phyloP scores from a whole-genome alignment of 1,140 invertebrate genomes.

The Dendrolimus kikuchii region DNA sequence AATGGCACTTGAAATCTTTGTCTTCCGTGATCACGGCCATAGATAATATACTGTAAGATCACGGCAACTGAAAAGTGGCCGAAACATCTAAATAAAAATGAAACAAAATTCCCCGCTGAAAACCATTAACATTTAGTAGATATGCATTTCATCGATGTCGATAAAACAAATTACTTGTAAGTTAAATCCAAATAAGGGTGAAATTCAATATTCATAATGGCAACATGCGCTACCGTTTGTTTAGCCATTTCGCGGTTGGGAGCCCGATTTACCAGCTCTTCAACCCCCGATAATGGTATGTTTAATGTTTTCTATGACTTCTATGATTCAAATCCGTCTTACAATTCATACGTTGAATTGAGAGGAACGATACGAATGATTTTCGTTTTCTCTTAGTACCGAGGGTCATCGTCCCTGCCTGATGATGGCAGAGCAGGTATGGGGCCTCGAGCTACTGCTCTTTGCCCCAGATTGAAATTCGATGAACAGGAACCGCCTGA shows the following conservation, averaged over 20 bases:
- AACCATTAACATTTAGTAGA: background rate
- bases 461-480: no score
- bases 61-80: background rate
- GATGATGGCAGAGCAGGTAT: no score
- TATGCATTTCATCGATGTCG: constrained; percentile 14
- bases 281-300: background rate
- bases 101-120: background rate
- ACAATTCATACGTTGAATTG: background rate
- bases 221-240: constrained; percentile 17
- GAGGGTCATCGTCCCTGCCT: no score
- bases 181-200: constrained; percentile 19
- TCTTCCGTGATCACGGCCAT: no score
- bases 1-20: no score
- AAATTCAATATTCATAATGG: constrained; percentile 34
- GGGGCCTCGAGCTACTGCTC: no score
- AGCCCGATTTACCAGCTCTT: background rate
- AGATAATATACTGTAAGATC: no score
- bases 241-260: constrained; percentile 19
- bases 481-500: no score
- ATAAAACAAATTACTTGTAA: background rate
- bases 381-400: no score
- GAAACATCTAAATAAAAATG: background rate
- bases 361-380: no score
- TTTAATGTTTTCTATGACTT: background rate
- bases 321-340: background rate